These are phyloP conservation scores for Drosophila multiciliata DNA, from an alignment of 2,888 invertebrate genomes.

Conservation along the genomic window DNA sequence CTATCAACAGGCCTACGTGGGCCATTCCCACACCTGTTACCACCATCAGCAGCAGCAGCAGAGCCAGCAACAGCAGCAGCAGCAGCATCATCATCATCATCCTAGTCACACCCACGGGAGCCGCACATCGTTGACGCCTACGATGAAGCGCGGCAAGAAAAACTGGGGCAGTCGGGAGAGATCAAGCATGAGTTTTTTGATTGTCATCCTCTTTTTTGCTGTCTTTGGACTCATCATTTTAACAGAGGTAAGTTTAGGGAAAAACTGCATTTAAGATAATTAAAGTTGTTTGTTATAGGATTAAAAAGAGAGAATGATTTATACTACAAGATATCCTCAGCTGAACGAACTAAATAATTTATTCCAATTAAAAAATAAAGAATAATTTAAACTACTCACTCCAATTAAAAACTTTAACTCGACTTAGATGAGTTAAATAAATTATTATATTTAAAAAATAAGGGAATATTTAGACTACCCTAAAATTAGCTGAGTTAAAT, in stretches of 20 bases:
- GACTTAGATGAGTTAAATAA: neutral
- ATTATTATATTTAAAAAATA: neutral
- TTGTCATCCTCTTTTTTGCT: slow-evolving; percentile 95
- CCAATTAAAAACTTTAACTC: too few species aligned
- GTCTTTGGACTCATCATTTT: slow-evolving; percentile 94
- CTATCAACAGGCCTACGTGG: slow-evolving; percentile 57
- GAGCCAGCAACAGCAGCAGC: slow-evolving; percentile 45
- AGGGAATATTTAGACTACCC: too few species aligned
- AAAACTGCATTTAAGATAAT: neutral
- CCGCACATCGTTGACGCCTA: slow-evolving; percentile 61
- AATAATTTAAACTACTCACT: too few species aligned
- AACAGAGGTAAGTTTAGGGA: slow-evolving; percentile 88
- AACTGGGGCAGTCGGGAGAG: slow-evolving; percentile 88
- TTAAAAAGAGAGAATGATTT: neutral
- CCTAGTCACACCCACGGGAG: slow-evolving; percentile 55
- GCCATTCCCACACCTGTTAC: slow-evolving; percentile 63
- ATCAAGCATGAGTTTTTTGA: slow-evolving; percentile 95
- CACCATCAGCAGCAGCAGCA: slow-evolving; percentile 68
- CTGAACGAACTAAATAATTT: too few species aligned
- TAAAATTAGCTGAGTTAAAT: too few species aligned
- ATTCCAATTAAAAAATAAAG: too few species aligned
- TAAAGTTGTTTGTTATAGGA: neutral
- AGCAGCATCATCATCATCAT: slow-evolving; percentile 40
- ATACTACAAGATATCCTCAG: neutral
- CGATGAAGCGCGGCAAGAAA: slow-evolving; percentile 83